Base-by-base conservation (phyloP, 2,888 invertebrate genomes). In the Ctenicera cuprea region DNA sequence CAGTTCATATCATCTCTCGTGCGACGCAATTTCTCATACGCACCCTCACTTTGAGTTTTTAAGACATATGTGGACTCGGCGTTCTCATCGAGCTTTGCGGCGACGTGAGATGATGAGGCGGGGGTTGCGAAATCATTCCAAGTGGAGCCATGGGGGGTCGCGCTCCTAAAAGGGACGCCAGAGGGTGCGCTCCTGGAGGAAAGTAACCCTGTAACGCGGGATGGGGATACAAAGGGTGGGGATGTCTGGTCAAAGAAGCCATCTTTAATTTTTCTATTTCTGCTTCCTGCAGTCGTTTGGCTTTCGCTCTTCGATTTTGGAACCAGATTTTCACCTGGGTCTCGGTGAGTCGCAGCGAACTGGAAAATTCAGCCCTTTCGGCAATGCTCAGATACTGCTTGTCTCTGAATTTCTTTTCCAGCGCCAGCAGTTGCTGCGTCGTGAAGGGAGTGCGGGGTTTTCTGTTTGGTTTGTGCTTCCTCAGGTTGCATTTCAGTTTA, bases 391-490 rank as follows among this genome's bases (percentile, higher is more conserved):
- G 89, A 88, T 97, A 97, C 88, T 97, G 97, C 86, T 97, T 97
- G 86, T 96, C 95, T 59, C 95, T 90, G 89, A 97, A 97, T 88
- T 98, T 98, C 88, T 96, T 94, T 88, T 97, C 97, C 80, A 98
- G 87, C 0, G 96, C 94, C 78, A 96, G 88, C 73, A 97, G 91
- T 85, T 97, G 97, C 85, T 97, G 96, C 22, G 97, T 96, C 54
- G 97, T 97, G 90, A 97, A 97, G 7, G 97, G 97, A 12, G 97
- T 97, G 64, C 97, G 89, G 0, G 97, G 97, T 86, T 97, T 98
- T 78, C 97, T 90, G 89, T 98, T 97, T 16, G 96, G 96, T 86
- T 97, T 98, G 91, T 97, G 97, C 85, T 97, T 97, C 77, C 97
- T 89, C 43, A 97, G 90, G 33, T 95, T 94, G 88, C 96, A 96